A percentile compares a stretch with the other conserved stretches of the same genome.
phyloP scores from a whole-genome alignment of 2,797 vertebrate genomes.

The Sebastes hopkinsi region DNA sequence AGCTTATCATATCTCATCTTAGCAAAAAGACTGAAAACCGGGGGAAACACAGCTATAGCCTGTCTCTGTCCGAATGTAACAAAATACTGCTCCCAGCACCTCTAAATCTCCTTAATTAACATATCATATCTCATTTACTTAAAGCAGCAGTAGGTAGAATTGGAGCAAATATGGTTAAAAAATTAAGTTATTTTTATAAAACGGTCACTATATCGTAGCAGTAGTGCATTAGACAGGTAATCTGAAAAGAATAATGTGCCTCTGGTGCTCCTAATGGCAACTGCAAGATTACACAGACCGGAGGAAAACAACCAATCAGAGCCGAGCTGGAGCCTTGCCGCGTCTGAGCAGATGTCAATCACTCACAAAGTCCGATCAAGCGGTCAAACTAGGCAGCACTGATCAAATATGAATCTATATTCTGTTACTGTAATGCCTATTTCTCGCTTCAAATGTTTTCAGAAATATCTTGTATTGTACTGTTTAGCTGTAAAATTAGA shows the following conservation, averaged over 20 bases:
- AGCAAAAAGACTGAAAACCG: neutral
- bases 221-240: too few species aligned
- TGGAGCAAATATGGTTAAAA: too few species aligned
- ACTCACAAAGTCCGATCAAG: too few species aligned
- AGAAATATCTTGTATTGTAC: neutral
- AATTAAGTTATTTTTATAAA: too few species aligned
- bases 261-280: neutral
- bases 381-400: too few species aligned
- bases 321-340: neutral
- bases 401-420: neutral
- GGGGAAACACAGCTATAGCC: too few species aligned
- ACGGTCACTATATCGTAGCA: too few species aligned
- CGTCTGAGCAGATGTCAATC: too few species aligned
- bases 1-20: neutral
- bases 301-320: neutral
- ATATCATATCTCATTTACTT: neutral
- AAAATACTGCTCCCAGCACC: neutral
- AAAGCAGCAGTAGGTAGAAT: neutral
- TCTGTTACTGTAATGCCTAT: neutral
- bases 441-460: neutral
- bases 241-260: too few species aligned
- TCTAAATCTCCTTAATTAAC: neutral
- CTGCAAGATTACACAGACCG: neutral
- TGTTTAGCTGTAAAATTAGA: too few species aligned
- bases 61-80: neutral